A percentile compares a stretch with the other conserved stretches of the same genome.
Evolutionary conservation across 2,797 vertebrate species (phyloP).

Genomic region (Limosa lapponica): DNA sequence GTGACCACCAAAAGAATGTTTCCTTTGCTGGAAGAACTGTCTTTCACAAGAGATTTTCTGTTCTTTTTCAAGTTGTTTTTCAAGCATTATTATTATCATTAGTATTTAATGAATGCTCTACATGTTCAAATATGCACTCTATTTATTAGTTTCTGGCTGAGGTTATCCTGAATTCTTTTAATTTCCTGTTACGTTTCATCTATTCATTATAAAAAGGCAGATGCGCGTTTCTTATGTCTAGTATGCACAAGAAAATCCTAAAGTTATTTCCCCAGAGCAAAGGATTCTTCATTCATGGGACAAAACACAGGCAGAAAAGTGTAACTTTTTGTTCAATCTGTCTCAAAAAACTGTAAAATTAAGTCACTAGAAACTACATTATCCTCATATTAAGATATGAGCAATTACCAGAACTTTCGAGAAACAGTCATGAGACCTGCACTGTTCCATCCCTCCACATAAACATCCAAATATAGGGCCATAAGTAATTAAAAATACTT

Average conservation of each 20-base stretch:
- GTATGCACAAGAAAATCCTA: background rate
- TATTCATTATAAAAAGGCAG: background rate
- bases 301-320: background rate
- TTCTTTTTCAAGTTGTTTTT: conserved; percentile 23
- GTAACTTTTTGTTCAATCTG: background rate
- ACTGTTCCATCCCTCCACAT: background rate
- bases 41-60: conserved; percentile 32
- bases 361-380: background rate
- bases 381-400: background rate
- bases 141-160: conserved; percentile 8
- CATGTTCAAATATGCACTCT: background rate
- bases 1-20: conserved; percentile 41
- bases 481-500: background rate
- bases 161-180: background rate
- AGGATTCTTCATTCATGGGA: background rate
- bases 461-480: background rate
- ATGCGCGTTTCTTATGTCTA: background rate
- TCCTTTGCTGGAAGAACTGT: conserved; percentile 10
- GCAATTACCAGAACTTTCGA: background rate
- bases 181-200: conserved; percentile 1
- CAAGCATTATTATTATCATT: background rate
- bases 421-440: background rate
- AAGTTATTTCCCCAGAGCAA: conserved; percentile 22
- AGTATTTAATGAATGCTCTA: conserved; percentile 20
- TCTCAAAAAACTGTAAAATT: background rate